phyloP scores from a whole-genome alignment of 2,113 vertebrate genomes.

The Ctenodactylus gundi region DNA sequence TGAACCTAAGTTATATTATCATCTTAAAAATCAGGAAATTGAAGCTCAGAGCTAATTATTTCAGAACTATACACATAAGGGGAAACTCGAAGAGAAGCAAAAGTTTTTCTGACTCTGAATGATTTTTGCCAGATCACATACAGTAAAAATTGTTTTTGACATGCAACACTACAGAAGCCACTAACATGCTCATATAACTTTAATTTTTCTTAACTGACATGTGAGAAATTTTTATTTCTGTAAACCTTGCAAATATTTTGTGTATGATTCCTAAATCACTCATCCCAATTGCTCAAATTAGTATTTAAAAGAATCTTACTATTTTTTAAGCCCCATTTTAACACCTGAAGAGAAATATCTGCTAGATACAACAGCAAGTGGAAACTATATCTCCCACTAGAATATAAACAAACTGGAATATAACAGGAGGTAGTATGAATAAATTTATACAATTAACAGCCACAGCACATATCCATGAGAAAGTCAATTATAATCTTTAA shows the following conservation, averaged over 20 bases:
- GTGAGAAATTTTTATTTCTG: background rate
- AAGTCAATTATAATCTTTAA: background rate
- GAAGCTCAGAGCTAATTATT: slow-evolving; percentile 43
- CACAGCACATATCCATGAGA: background rate
- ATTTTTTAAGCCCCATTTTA: background rate
- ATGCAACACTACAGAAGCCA: background rate
- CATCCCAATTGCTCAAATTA: background rate
- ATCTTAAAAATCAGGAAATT: slow-evolving; percentile 57
- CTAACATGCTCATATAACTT: background rate
- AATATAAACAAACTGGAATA: background rate
- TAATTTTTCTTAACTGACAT: slow-evolving; percentile 11
- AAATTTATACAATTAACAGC: slow-evolving; percentile 20
- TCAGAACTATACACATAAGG: background rate
- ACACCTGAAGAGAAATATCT: background rate
- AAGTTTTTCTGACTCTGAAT: slow-evolving; percentile 34
- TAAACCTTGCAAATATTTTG: slow-evolving; percentile 44
- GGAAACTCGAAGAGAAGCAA: slow-evolving; percentile 33
- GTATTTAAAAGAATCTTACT: slow-evolving; percentile 8
- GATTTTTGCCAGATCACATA: slow-evolving; percentile 24
- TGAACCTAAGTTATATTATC: slow-evolving; percentile 36
- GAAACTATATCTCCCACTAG: background rate
- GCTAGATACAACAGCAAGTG: background rate
- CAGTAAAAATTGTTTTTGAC: background rate
- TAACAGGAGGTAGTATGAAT: background rate
- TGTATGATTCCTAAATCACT: slow-evolving; percentile 15